Conservation (phyloP, 2,888 invertebrate species). For the Aporophyla lueneburgensis region DNA sequence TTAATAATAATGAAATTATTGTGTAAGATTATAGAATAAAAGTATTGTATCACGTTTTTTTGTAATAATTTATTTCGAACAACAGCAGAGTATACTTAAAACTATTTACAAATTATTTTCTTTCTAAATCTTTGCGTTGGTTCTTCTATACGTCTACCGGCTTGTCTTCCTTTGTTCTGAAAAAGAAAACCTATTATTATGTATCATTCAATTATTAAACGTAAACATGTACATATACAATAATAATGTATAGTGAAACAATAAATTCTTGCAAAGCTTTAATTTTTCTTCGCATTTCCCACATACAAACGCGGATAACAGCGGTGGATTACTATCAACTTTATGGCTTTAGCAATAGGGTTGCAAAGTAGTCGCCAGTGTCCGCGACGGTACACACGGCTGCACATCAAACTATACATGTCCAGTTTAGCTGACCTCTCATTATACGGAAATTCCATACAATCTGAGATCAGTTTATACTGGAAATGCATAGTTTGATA, state of each 20-base stretch:
- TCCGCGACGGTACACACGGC: no score
- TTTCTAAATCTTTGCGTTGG: conserved; percentile 9
- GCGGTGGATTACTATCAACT: no score
- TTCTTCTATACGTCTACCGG: conserved; percentile 73
- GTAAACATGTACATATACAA: conserved; percentile 50
- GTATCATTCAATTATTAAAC: conserved; percentile 14
- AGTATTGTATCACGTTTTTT: conserved; percentile 67
- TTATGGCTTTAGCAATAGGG: no score
- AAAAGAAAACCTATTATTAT: conserved; percentile 51
- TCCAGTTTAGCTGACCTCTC: no score
- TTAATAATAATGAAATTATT: conserved; percentile 62
- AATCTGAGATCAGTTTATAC: no score
- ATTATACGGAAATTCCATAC: no score
- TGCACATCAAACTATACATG: no score
- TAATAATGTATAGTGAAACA: conserved; percentile 24
- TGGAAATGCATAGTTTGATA: no score
- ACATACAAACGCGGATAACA: neutral
- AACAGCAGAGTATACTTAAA: conserved; percentile 41
- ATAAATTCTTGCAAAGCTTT: conserved; percentile 56
- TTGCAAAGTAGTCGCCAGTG: no score
- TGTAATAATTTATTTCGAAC: conserved; percentile 66
- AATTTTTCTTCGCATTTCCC: conserved; percentile 18
- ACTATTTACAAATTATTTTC: conserved; percentile 38
- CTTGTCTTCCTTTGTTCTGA: conserved; percentile 75
- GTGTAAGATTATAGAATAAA: conserved; percentile 69